Conservation (phyloP, 2,797 vertebrate genomes). For the Syngnathus rostellatus region DNA sequence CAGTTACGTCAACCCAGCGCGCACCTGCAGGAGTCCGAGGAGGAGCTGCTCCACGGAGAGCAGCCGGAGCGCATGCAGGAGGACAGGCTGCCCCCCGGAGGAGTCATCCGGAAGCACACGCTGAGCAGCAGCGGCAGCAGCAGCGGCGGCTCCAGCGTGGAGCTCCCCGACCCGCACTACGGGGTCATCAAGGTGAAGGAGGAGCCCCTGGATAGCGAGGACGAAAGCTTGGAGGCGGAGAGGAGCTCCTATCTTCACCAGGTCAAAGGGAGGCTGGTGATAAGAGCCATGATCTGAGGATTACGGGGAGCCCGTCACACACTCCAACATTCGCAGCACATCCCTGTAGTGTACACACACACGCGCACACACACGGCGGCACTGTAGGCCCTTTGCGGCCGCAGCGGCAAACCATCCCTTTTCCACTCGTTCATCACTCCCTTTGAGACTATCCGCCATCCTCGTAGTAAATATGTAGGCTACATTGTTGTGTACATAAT, state of each 20-base stretch:
- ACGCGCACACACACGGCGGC: conserved; percentile 26
- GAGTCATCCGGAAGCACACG: conserved; percentile 73
- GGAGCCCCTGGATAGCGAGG: conserved; percentile 87
- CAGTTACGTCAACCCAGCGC: conserved; percentile 89
- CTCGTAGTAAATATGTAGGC: conserved; percentile 64
- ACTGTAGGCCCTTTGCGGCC: conserved; percentile 45
- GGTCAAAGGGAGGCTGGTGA: conserved; percentile 95
- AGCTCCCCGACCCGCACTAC: conserved; percentile 68
- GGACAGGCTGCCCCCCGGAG: conserved; percentile 75
- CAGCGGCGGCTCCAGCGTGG: conserved; percentile 70
- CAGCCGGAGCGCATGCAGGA: conserved; percentile 76
- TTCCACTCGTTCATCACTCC: conserved; percentile 32
- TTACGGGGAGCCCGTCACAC: conserved; percentile 45
- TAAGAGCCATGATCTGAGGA: conserved; percentile 92
- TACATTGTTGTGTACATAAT: conserved; percentile 69
- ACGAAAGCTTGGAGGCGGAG: conserved; percentile 82
- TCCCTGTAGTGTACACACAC: conserved; percentile 19
- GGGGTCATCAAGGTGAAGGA: conserved; percentile 92
- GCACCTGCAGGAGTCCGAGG: conserved; percentile 91
- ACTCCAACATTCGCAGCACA: conserved; percentile 54
- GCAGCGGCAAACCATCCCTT: conserved; percentile 18
- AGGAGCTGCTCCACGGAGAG: conserved; percentile 59
- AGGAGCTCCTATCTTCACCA: conserved; percentile 91
- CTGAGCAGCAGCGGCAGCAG: conserved; percentile 62
- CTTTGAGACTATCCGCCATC: conserved; percentile 59